Percentiles rank a stretch among this genome's conserved stretches.
phyloP scores from a whole-genome alignment of 2,797 vertebrate species.

The Scarus forsteni region DNA sequence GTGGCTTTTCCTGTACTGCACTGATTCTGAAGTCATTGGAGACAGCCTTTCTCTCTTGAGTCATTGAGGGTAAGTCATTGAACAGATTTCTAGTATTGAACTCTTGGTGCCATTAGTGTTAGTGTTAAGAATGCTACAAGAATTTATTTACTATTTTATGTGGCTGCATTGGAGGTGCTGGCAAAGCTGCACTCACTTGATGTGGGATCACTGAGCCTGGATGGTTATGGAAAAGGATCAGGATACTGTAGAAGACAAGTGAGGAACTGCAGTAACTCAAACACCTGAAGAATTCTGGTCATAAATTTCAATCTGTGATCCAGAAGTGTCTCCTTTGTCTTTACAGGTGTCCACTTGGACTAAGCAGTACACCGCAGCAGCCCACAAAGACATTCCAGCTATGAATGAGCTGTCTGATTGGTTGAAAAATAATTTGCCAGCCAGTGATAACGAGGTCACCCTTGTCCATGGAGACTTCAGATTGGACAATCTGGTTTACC shows the following conservation, averaged over 20 bases:
- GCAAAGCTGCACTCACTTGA: constrained; percentile 89
- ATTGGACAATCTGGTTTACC: constrained; percentile 93
- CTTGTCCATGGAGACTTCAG: constrained; percentile 94
- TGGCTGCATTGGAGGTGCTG: constrained; percentile 88
- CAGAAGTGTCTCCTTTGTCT: constrained; percentile 18
- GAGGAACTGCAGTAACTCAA: constrained; percentile 1
- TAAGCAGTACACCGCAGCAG: constrained; percentile 90
- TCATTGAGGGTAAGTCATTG: no score
- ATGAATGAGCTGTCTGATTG: constrained; percentile 90
- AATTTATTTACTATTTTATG: no score
- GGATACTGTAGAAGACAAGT: constrained; percentile 96
- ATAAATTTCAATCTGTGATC: background rate
- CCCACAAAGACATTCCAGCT: constrained; percentile 88
- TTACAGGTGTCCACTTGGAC: constrained; percentile 95
- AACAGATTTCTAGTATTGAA: no score
- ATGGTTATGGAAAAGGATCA: constrained; percentile 87
- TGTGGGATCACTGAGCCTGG: constrained; percentile 82
- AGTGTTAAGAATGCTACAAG: no score
- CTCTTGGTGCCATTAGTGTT: no score
- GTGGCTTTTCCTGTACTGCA: constrained; percentile 89
- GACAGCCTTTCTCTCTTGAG: no score
- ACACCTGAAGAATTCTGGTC: background rate
- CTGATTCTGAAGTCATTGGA: constrained; percentile 88
- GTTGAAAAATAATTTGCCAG: constrained; percentile 89
- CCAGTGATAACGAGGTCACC: constrained; percentile 83